These are phyloP conservation scores for Pomatorhinus ruficollis DNA, from an alignment of 2,113 vertebrate genomes.

Conservation along the genomic window DNA sequence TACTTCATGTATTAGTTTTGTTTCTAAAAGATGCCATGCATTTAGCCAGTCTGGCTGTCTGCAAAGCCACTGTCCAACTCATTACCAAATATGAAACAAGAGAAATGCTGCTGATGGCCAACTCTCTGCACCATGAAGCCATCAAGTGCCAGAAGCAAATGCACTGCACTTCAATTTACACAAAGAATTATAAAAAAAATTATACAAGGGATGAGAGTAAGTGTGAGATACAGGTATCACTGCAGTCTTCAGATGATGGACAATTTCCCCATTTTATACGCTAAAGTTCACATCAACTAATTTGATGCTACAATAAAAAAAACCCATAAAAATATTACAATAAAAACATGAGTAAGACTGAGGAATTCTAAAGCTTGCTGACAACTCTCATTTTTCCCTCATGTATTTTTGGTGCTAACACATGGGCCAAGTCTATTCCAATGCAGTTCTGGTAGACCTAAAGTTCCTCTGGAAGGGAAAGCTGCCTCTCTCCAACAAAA, in stretches of 20 bases:
- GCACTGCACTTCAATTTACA: neutral
- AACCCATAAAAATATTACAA: accelerated
- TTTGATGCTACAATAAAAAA: neutral
- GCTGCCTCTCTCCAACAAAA: neutral
- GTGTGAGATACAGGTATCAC: neutral
- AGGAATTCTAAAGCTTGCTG: neutral
- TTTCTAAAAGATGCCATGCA: neutral
- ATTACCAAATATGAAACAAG: neutral
- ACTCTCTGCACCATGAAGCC: neutral
- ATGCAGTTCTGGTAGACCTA: neutral
- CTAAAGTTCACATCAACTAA: neutral
- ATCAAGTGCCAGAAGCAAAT: neutral
- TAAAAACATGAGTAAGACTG: neutral
- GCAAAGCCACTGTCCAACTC: neutral
- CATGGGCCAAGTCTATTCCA: neutral
- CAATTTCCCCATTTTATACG: neutral
- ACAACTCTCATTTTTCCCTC: neutral
- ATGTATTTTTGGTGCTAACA: neutral
- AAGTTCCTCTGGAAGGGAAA: neutral
- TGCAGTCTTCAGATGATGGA: neutral
- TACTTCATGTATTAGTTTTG: neutral
- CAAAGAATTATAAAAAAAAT: neutral
- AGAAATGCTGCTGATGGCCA: neutral
- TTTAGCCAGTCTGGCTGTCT: neutral
- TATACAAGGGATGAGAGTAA: neutral